Conservation (phyloP, 2,888 invertebrate genomes). For the Leucozona laternaria region DNA sequence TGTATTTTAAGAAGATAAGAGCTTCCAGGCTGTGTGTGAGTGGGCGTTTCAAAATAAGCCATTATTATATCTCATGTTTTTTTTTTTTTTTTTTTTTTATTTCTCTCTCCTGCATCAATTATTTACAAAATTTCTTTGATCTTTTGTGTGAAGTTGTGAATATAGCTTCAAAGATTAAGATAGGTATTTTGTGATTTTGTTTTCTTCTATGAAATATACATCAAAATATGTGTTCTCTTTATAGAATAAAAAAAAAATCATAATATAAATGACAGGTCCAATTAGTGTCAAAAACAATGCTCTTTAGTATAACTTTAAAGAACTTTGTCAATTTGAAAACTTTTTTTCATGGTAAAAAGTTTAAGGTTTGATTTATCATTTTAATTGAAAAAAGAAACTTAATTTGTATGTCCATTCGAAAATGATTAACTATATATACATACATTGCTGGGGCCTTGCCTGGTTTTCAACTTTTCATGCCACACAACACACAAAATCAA, state of each 20-base stretch:
- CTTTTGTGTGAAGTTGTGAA: not conserved
- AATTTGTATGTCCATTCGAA: conserved; percentile 15
- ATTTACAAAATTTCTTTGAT: conserved; percentile 3
- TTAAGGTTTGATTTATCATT: conserved; percentile 42
- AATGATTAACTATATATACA: not conserved
- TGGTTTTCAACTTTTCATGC: conserved; percentile 24
- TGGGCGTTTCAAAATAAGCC: not conserved
- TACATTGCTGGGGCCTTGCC: not conserved
- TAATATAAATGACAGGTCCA: conserved; percentile 11
- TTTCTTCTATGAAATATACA: not conserved
- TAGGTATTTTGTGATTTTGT: not conserved
- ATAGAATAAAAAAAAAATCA: not conserved
- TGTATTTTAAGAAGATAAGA: not conserved
- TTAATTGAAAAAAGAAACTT: not conserved
- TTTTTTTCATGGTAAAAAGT: conserved; percentile 23
- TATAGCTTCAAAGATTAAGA: not conserved
- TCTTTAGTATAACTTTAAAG: not conserved
- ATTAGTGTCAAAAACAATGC: conserved; percentile 1
- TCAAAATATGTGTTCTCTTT: not conserved
- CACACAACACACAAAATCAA: conserved; percentile 60
- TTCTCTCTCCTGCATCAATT: not conserved
- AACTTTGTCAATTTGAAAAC: conserved; percentile 5
- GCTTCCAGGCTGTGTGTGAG: not conserved
- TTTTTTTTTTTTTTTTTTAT: not conserved
- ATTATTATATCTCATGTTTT: not conserved